Evolutionary conservation across 2,888 invertebrate species (phyloP), one percentile per base, ranked within the genome.

Genomic region (Lasioglossum calceatum): DNA sequence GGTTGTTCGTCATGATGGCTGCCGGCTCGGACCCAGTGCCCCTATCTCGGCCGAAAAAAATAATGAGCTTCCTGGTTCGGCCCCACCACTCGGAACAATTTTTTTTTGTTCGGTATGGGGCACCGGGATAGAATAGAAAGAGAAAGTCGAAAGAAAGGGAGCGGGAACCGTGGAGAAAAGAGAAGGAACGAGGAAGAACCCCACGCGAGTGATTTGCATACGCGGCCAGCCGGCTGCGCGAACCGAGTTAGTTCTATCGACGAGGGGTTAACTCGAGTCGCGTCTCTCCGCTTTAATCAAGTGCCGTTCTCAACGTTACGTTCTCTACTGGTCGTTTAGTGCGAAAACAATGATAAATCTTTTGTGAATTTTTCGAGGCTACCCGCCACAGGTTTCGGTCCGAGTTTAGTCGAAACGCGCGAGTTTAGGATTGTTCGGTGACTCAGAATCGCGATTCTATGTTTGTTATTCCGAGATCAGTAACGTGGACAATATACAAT

Each of bases 151-250:
- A 36, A 80, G 74, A 32, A 77, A 39, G 61, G 73, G 47, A 42
- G 64, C 19, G 67, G 75, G 42, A 16, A 58, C 39, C 19, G 39
- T 71, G 54, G 50, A 67, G 77, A 54, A 58, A 32, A 71, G 87
- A 81, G 76, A 54, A 79, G 82, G 79, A 75, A 61, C 76, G 79
- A 84, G 87, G 84, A 81, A 84, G 76, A 84, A 90, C 91, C 91
- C 91, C 91, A 92, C 89, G 87, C 89, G 92, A 92, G 87, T 90
- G 89, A 93, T 93, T 93, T 93, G 93, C 93, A 93, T 93, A 93
- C 88, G 88, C 86, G 90, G 82, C 87, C 88, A 91, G 93, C 93
- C 93, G 93, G 93, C 93, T 92, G 92, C 89, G 88, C 90, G 89
- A 88, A 87, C 92, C 93, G 92, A 92, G 90, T 93, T 89, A 92